Evolutionary conservation across 2,113 vertebrate genomes (phyloP).

Genomic region (Bos taurus): ARS-UCD2.0 NC_037333.1:40522501-40523000

Average conservation of each 20-base stretch:
- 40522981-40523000: background rate
- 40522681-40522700: background rate
- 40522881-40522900: background rate
- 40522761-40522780: background rate
- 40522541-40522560: background rate
- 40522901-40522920: fast-evolving
- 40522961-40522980: fast-evolving
- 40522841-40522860: background rate
- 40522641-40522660: background rate
- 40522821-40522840: background rate
- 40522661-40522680: background rate
- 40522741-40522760: background rate
- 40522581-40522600: background rate
- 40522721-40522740: background rate
- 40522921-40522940: background rate
- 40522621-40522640: background rate
- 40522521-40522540: background rate
- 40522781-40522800: background rate
- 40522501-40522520: background rate
- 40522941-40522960: background rate
- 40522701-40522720: background rate
- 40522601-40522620: background rate
- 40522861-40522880: background rate
- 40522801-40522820: background rate
- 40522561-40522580: fast-evolving